Evolutionary conservation across 2,888 invertebrate species (phyloP).

Genomic region (Oscheius sp.): DNA sequence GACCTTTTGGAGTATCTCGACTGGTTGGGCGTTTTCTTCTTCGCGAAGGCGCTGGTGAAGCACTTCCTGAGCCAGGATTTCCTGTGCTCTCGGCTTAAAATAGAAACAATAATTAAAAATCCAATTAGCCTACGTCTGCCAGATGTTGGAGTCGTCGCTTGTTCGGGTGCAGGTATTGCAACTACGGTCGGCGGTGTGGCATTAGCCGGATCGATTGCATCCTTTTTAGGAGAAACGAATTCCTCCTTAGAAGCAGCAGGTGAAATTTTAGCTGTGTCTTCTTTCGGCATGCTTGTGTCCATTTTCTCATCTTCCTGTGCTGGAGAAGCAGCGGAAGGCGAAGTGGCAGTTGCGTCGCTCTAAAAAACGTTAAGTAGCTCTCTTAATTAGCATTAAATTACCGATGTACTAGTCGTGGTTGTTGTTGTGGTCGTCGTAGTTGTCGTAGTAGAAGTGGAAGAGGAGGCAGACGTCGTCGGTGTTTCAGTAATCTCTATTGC

Average conservation of each 20-base stretch:
- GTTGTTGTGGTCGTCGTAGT: constrained; percentile 28
- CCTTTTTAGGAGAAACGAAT: constrained; percentile 7
- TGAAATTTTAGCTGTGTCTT: not conserved
- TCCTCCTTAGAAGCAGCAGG: not conserved
- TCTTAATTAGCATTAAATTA: too few species aligned
- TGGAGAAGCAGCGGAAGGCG: not conserved
- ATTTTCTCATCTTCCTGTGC: not conserved
- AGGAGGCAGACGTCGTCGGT: constrained; percentile 5
- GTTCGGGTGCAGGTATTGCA: constrained; percentile 31
- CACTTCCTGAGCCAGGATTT: not conserved
- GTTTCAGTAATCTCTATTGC: constrained; percentile 32
- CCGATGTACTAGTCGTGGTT: constrained; percentile 1
- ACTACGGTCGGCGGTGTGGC: constrained; percentile 31
- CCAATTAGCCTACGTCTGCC: constrained; percentile 9
- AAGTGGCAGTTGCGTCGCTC: not conserved
- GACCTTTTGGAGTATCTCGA: not conserved
- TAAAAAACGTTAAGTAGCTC: not conserved
- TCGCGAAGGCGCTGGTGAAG: not conserved
- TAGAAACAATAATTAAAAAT: not conserved
- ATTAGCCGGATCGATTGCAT: constrained; percentile 23
- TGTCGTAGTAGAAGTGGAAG: not conserved
- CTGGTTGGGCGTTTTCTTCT: not conserved
- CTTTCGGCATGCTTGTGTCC: not conserved
- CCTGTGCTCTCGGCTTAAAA: not conserved
- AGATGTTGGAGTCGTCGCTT: constrained; percentile 7